A percentile compares a stretch with the other conserved stretches of the same genome.
These are phyloP conservation scores for Metopolophium dirhodum DNA, from an alignment of 1,140 invertebrate species.

Conservation along the genomic window DNA sequence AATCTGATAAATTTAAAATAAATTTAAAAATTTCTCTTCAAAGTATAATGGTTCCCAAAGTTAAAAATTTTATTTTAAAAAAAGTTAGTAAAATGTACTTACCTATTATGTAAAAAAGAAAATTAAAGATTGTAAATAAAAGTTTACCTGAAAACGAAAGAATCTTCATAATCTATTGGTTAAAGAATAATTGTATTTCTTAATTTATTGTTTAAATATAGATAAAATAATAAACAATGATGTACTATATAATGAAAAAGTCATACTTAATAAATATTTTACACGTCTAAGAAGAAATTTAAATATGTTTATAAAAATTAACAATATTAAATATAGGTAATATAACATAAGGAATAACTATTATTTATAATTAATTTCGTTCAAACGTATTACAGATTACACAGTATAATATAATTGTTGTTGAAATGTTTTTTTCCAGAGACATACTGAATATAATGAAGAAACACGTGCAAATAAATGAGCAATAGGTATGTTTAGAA, in stretches of 20 bases:
- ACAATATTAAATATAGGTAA: neutral
- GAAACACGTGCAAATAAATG: neutral
- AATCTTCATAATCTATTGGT: neutral
- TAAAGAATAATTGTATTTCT: neutral
- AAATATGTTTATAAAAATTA: neutral
- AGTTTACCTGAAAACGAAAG: neutral
- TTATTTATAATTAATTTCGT: neutral
- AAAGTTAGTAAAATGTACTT: too few species aligned
- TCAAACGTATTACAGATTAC: neutral
- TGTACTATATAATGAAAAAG: neutral
- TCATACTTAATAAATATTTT: neutral
- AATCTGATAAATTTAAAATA: too few species aligned
- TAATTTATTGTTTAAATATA: slow-evolving; percentile 6
- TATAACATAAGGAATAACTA: neutral
- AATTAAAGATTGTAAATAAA: too few species aligned
- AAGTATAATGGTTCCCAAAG: too few species aligned
- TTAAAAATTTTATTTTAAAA: too few species aligned
- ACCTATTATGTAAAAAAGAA: neutral
- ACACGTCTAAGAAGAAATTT: neutral
- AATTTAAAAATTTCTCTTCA: too few species aligned
- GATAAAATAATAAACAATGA: neutral
- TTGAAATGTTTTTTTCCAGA: slow-evolving; percentile 15
- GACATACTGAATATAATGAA: neutral
- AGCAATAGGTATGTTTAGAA: slow-evolving; percentile 22
- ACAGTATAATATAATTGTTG: neutral